phyloP scores from a whole-genome alignment of 2,113 vertebrate genomes.

The Passer domesticus region DNA sequence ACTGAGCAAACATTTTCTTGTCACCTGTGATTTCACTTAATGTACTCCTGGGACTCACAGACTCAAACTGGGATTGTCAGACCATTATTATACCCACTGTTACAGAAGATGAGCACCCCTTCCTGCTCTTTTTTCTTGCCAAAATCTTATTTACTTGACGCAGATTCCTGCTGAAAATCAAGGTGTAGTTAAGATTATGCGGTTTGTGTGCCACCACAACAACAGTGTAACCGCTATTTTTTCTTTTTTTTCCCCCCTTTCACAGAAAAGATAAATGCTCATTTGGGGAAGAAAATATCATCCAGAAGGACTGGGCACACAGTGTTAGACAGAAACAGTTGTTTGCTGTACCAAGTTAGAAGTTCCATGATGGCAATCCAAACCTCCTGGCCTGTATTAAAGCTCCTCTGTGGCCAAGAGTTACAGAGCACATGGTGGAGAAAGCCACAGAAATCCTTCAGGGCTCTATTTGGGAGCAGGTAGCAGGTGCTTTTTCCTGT shows the following conservation, averaged over 20 bases:
- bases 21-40: neutral
- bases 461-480: neutral
- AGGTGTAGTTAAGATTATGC: neutral
- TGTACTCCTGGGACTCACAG: neutral
- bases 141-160: neutral
- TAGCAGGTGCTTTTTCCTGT: neutral
- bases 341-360: neutral
- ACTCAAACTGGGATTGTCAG: neutral
- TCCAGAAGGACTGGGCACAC: neutral
- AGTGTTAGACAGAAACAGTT: neutral
- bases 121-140: neutral
- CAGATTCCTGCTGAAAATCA: neutral
- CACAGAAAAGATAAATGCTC: neutral
- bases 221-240: neutral
- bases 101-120: neutral
- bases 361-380: neutral
- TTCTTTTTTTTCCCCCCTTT: neutral
- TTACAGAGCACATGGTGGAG: neutral
- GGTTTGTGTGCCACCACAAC: neutral
- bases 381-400: neutral
- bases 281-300: neutral
- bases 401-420: neutral
- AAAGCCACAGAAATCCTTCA: neutral
- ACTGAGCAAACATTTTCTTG: neutral
- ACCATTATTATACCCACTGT: neutral